phyloP scores from a whole-genome alignment of 1,140 invertebrate genomes.

The Sipha flava region DNA sequence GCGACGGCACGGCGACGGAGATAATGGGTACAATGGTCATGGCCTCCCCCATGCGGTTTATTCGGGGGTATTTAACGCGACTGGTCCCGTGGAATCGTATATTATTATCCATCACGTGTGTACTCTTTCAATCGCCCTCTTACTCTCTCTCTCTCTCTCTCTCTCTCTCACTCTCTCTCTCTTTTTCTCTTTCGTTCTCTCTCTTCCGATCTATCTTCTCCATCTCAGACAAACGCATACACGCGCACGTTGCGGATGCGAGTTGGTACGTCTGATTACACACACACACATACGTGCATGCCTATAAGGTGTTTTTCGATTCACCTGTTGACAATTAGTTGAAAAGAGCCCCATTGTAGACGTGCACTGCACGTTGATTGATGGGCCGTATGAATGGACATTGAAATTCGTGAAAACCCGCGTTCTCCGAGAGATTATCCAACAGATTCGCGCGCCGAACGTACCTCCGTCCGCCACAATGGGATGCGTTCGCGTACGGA shows the following conservation, averaged over 20 bases:
- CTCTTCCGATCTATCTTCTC: no score
- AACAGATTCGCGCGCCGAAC: neutral
- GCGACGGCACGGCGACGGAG: neutral
- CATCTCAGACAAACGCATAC: neutral
- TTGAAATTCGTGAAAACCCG: neutral
- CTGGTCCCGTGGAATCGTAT: neutral
- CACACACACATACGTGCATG: neutral
- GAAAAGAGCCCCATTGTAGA: neutral
- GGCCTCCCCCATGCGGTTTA: neutral
- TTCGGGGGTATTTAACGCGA: neutral
- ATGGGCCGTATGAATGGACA: neutral
- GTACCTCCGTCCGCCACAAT: neutral
- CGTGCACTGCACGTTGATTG: neutral
- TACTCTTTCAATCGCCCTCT: no score
- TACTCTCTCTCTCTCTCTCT: no score
- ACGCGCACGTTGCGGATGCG: no score
- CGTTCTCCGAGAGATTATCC: neutral
- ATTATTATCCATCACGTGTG: no score
- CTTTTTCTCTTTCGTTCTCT: no score
- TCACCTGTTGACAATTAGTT: constrained; percentile 30
- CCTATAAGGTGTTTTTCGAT: constrained; percentile 7
- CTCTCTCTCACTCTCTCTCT: no score
- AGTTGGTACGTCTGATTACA: no score
- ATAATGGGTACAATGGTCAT: constrained; percentile 12
- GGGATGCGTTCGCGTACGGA: neutral